phyloP scores from a whole-genome alignment of 2,888 invertebrate genomes.

The Crocallis elinguaria region DNA sequence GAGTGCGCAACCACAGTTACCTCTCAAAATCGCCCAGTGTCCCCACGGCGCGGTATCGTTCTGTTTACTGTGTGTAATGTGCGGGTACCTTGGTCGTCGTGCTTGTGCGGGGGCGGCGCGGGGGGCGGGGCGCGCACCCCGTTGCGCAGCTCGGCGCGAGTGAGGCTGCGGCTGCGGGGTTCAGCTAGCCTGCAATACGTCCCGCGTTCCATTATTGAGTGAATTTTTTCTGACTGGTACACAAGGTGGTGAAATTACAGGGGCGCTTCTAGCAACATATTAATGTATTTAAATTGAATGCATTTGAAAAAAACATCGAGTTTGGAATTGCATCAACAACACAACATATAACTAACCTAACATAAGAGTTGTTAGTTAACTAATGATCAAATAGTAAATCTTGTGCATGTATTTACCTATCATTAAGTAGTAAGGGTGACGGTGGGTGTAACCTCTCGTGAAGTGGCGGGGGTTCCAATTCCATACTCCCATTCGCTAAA shows the following conservation, averaged over 20 bases:
- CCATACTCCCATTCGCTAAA: slow-evolving; percentile 69
- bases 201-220: background rate
- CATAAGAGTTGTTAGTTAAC: too few relatives aligned
- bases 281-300: too few relatives aligned
- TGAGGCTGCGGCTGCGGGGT: slow-evolving; percentile 75
- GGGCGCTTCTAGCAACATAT: too few relatives aligned
- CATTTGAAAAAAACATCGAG: too few relatives aligned
- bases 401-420: slow-evolving; percentile 55
- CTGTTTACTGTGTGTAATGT: too few relatives aligned
- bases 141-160: slow-evolving; percentile 73
- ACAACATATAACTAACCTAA: too few relatives aligned
- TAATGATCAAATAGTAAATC: too few relatives aligned
- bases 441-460: slow-evolving; percentile 72
- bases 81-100: slow-evolving; percentile 79
- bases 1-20: slow-evolving; percentile 9
- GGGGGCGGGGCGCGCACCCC: slow-evolving; percentile 47
- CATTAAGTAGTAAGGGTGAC: slow-evolving; percentile 69
- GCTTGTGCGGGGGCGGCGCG: slow-evolving; percentile 45
- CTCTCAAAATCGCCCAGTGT: slow-evolving; percentile 17
- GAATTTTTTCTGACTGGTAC: too few relatives aligned
- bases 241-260: too few relatives aligned
- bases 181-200: slow-evolving; percentile 60
- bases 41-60: too few relatives aligned
- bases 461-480: slow-evolving; percentile 67
- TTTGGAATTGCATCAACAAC: too few relatives aligned